A percentile compares a stretch with the other conserved stretches of the same genome.
These are phyloP conservation scores for Hylyphantes graminicola DNA, from an alignment of 1,140 invertebrate species.

Conservation along the genomic window DNA sequence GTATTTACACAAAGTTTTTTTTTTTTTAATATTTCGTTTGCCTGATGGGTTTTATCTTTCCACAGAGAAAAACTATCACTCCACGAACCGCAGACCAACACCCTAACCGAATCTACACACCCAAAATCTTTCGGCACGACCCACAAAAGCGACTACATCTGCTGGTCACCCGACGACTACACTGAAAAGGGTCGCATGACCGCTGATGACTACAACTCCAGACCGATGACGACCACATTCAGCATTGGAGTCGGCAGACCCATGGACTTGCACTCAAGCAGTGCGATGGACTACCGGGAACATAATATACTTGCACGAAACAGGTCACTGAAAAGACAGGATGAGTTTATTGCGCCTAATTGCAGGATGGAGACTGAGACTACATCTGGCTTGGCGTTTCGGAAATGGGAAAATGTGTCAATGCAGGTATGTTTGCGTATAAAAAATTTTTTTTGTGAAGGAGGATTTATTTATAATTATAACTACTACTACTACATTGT, in stretches of 20 bases:
- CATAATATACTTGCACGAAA: not conserved
- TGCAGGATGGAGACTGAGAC: constrained; percentile 16
- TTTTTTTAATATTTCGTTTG: not conserved
- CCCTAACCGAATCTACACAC: not conserved
- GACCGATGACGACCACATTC: too few species aligned
- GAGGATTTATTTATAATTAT: not conserved
- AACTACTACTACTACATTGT: not conserved
- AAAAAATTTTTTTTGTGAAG: not conserved
- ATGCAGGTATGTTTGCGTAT: not conserved
- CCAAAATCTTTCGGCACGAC: constrained; percentile 5
- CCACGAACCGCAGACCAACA: not conserved
- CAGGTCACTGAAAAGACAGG: not conserved
- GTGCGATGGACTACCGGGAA: constrained; percentile 23
- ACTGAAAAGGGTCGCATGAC: not conserved
- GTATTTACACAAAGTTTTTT: not conserved
- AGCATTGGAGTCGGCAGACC: not conserved
- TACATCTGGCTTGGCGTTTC: not conserved
- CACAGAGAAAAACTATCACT: not conserved
- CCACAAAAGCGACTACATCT: not conserved
- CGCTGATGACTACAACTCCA: not conserved
- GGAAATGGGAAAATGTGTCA: not conserved
- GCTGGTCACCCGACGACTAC: not conserved
- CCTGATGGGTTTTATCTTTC: not conserved
- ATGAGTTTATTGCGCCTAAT: not conserved
- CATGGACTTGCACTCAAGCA: not conserved